Percentiles rank a stretch among this genome's conserved stretches.
phyloP scores from a whole-genome alignment of 2,888 invertebrate species.

The Abrostola triplasia region DNA sequence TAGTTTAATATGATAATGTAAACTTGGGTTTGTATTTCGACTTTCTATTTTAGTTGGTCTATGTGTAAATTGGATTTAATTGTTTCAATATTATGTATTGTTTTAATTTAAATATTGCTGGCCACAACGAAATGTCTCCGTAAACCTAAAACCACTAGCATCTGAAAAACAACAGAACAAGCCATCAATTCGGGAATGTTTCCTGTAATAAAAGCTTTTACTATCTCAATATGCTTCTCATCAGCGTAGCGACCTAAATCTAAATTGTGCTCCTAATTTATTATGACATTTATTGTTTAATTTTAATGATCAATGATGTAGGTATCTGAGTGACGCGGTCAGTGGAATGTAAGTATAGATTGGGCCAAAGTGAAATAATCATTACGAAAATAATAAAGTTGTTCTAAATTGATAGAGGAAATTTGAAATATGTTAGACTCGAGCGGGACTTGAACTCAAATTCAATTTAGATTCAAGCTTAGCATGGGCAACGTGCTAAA shows the following conservation, averaged over 20 bases:
- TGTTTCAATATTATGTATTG: background rate
- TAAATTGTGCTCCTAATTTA: constrained; percentile 80
- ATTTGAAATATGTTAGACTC: too few species aligned
- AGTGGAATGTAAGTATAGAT: constrained; percentile 28
- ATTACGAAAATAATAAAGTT: background rate
- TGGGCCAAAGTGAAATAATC: background rate
- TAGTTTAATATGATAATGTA: constrained; percentile 21
- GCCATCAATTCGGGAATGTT: constrained; percentile 75
- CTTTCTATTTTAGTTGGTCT: background rate
- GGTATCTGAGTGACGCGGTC: background rate
- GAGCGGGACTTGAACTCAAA: too few species aligned
- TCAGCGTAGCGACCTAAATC: constrained; percentile 74
- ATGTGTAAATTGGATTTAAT: constrained; percentile 10
- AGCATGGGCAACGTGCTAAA: too few species aligned
- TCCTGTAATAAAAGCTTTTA: constrained; percentile 81
- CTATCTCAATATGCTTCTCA: constrained; percentile 79
- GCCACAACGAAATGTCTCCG: constrained; percentile 51
- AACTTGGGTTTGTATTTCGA: background rate
- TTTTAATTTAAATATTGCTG: constrained; percentile 25
- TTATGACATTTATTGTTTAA: constrained; percentile 79
- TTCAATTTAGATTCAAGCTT: too few species aligned
- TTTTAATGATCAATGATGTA: constrained; percentile 72
- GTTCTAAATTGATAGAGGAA: background rate
- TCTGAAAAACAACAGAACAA: constrained; percentile 51
- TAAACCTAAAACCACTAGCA: constrained; percentile 37